Evolutionary conservation across 2,888 invertebrate species (phyloP).

Genomic region (Elegia similella): DNA sequence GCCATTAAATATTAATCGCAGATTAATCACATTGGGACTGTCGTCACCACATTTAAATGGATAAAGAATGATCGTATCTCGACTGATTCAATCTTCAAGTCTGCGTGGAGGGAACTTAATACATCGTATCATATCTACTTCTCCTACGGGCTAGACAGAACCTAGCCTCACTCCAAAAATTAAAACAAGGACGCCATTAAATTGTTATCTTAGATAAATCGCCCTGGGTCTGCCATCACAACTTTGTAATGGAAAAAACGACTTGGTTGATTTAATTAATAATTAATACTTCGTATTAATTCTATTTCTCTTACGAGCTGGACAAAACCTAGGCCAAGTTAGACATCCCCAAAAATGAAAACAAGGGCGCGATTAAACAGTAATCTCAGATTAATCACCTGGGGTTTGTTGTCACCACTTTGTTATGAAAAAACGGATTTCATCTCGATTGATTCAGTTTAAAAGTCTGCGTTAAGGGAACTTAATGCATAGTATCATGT

Average conservation of each 20-base stretch:
- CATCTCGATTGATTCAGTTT: constrained; percentile 52
- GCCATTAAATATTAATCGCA: constrained; percentile 42
- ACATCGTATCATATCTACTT: too few species aligned
- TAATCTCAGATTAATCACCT: too few species aligned
- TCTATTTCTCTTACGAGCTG: too few species aligned
- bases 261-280: too few species aligned
- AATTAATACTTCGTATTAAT: too few species aligned
- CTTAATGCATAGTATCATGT: too few species aligned
- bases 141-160: too few species aligned
- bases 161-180: too few species aligned
- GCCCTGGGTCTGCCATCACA: constrained; percentile 7
- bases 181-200: neutral
- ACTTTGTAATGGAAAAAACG: too few species aligned
- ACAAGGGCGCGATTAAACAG: too few species aligned
- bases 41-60: constrained; percentile 46
- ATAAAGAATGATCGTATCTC: constrained; percentile 51
- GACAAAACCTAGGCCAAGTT: too few species aligned
- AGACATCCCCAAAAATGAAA: too few species aligned
- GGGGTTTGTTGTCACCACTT: constrained; percentile 36
- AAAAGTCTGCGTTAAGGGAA: constrained; percentile 28
- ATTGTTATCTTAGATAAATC: constrained; percentile 47
- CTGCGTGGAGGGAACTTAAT: constrained; percentile 17
- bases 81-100: constrained; percentile 48
- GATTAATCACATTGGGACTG: constrained; percentile 29
- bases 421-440: constrained; percentile 53